Conservation (phyloP, 2,113 vertebrate species). For the Gambusia affinis region DNA sequence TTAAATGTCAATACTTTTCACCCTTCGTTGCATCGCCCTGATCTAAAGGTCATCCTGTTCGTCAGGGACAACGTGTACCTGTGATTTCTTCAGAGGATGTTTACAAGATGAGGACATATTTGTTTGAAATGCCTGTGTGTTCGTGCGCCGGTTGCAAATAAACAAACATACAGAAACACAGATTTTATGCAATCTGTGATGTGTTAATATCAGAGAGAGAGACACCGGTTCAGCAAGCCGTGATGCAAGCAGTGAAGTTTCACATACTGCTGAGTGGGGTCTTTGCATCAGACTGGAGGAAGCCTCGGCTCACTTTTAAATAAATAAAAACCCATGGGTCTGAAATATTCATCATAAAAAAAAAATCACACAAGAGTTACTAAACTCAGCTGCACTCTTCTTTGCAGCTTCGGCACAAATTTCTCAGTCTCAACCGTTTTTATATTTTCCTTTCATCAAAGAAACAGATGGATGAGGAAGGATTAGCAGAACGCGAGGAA, state of each 20-base stretch:
- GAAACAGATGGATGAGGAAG: neutral
- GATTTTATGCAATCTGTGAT: neutral
- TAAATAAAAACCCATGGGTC: conserved; percentile 69
- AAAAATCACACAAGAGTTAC: conserved; percentile 58
- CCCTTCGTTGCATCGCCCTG: conserved; percentile 45
- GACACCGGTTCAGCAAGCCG: conserved; percentile 24
- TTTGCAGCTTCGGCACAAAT: conserved; percentile 30
- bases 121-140: neutral
- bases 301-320: conserved; percentile 66
- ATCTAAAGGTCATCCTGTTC: conserved; percentile 68
- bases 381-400: conserved; percentile 36
- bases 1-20: conserved; percentile 71
- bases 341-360: conserved; percentile 75
- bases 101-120: neutral
- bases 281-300: conserved; percentile 61
- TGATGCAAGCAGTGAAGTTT: conserved; percentile 42
- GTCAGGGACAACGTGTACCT: conserved; percentile 40
- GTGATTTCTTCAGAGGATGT: conserved; percentile 34
- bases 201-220: neutral
- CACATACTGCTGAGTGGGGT: conserved; percentile 56
- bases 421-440: conserved; percentile 17
- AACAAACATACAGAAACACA: neutral
- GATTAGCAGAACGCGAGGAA: neutral
- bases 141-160: neutral
- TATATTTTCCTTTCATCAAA: conserved; percentile 13